Evolutionary conservation across 2,113 vertebrate species (phyloP).

Genomic region (Podarcis cretensis): DNA sequence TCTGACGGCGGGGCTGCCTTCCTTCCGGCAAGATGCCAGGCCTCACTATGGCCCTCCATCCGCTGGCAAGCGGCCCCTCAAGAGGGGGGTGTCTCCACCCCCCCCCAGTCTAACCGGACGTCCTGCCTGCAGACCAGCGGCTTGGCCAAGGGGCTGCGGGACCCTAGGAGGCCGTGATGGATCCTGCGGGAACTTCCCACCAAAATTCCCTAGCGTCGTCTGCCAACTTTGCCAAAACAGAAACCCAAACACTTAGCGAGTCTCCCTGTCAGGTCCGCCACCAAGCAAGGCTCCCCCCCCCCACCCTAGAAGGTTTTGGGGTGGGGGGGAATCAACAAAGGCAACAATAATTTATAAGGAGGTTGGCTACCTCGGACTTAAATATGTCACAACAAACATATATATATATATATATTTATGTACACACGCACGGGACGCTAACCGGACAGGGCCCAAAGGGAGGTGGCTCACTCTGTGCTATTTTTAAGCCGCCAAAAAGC

Average conservation of each 20-base stretch:
- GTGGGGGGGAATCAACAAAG: constrained; percentile 31
- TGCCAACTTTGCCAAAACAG: constrained; percentile 52
- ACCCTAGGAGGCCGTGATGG: too few species aligned
- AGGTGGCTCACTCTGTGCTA: background rate
- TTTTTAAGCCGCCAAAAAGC: constrained; percentile 8
- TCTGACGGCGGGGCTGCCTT: too few species aligned
- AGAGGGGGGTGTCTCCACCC: too few species aligned
- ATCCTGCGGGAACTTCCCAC: background rate
- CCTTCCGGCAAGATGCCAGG: too few species aligned
- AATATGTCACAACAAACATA: constrained; percentile 74
- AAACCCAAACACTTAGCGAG: constrained; percentile 25
- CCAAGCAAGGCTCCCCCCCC: constrained; percentile 48
- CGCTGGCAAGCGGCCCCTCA: too few species aligned
- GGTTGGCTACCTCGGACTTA: constrained; percentile 66
- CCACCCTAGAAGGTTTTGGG: background rate
- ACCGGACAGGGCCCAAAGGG: constrained; percentile 35
- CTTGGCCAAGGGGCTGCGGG: too few species aligned
- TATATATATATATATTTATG: constrained; percentile 70
- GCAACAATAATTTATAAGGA: constrained; percentile 76
- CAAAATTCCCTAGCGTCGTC: constrained; percentile 26
- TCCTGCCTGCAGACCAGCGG: too few species aligned
- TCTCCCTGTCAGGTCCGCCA: constrained; percentile 69
- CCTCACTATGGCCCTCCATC: too few species aligned
- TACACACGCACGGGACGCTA: background rate
- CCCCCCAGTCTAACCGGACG: too few species aligned